Evolutionary conservation across 92 coral and sea anemone species (phyloP), one percentile per base, ranked within the genome.

Genomic region (Actinostola sp.): DNA sequence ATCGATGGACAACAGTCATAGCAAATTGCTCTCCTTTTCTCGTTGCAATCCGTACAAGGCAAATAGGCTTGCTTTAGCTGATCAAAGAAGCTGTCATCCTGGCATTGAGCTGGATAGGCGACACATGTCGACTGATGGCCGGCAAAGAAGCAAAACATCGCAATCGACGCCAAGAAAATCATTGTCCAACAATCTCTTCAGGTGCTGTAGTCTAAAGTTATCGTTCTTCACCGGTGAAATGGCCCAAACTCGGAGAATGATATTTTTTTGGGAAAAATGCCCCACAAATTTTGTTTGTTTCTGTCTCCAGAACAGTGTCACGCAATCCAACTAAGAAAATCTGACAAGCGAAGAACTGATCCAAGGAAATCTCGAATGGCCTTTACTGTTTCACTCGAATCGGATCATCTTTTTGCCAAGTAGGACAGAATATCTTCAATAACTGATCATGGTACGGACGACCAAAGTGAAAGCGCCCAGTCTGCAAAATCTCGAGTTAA

Each of bases 31-130:
- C 68, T 58, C 0, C 9, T 36, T 45, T 75, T 62, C 27, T 62
- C 17, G 43, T 75, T 75, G 77, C 87, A 82, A 15, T 82, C 82
- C 16, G 58, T 31, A 51, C 87, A 82, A 36, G 87, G 55, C 12
- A 67, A 11, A 75, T 60, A 68, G n/a, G 27, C 52, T 20, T 82
- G 77, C 58, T 51, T 82, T 21, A 73, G 23, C 7, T 24, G 71
- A 24, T 82, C 82, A 44, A 75, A 82, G 56, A 19, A 82, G 16
- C 62, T 75, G 51, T 69, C 81, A 20, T 75, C 55, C 55, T 60
- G 14, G 72, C 87, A 82, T 49, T 30, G 63, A 21, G 43, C 28
- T 23, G 82, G 72, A 62, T 69, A 78, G 39, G 42, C 63, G 44
- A 21, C 35, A 20, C 76, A 66, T 41, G 61, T 44, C 56, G 24